A percentile compares a stretch with the other conserved stretches of the same genome.
Evolutionary conservation across 2,888 invertebrate species (phyloP).

Genomic region (Brenthis daphne): DNA sequence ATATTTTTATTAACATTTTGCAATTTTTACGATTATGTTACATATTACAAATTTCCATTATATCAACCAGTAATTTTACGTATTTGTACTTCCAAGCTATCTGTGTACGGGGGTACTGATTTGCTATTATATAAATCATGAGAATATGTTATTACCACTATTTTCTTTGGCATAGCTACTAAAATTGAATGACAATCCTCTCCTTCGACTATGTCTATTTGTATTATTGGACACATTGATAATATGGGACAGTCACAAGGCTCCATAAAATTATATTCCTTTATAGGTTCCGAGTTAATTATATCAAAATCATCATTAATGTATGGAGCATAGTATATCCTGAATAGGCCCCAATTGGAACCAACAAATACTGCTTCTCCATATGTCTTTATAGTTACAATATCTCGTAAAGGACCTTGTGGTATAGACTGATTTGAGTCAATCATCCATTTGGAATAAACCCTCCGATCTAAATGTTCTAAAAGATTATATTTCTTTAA

Average conservation of each 20-base stretch:
- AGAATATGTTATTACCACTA: constrained; percentile 58
- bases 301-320: constrained; percentile 56
- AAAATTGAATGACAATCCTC: constrained; percentile 61
- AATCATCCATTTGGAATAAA: constrained; percentile 62
- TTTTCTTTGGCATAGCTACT: constrained; percentile 69
- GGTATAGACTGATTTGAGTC: constrained; percentile 53
- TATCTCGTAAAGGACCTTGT: constrained; percentile 54
- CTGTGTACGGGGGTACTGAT: constrained; percentile 7
- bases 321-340: constrained; percentile 63
- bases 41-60: neutral
- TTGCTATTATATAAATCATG: constrained; percentile 45
- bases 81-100: constrained; percentile 5
- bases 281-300: constrained; percentile 55
- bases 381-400: constrained; percentile 56
- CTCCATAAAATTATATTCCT: constrained; percentile 63
- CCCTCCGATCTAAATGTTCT: constrained; percentile 63
- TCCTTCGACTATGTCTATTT: constrained; percentile 61
- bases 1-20: neutral
- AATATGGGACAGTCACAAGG: constrained; percentile 57
- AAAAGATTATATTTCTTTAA: constrained; percentile 56
- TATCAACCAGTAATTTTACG: constrained; percentile 9
- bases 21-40: neutral
- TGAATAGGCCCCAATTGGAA: constrained; percentile 59
- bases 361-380: constrained; percentile 67
- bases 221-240: constrained; percentile 58